Base-by-base conservation (phyloP, 2,888 invertebrate genomes). In the Antitype chi region DNA sequence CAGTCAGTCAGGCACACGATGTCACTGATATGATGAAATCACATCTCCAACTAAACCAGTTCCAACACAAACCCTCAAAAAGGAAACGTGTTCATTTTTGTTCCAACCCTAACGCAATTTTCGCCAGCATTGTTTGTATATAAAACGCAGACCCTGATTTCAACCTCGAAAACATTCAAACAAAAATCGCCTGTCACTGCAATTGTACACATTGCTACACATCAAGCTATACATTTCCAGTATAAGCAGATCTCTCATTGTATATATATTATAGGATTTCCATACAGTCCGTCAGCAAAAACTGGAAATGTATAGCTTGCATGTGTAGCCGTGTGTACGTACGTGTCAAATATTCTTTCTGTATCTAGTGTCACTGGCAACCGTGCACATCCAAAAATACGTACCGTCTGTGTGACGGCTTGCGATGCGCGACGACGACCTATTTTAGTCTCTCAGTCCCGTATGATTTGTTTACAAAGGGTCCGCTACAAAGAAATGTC, bases 391-490 rank as follows among this genome's bases (percentile, higher is more conserved):
- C 92, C 92, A 91, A 92, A 92, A 92, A 92, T 92, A 92, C 88
- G 85, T 88, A 74, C 80, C 74, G 88, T 85, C 88, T 85, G 90
- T 88, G 89, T 88, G 90, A 89, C 85, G 79, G 87, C 85, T 71
- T 82, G 87, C 85, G 83, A 85, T 84, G 85, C 78, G 84, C 87
- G 86, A 86, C 87, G 87, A 81, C 90, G 91, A 89, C 92, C 93
- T 92, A 93, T 92, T 93, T 93, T 85, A 88, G 89, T 82, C 82
- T 70, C 80, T 63, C 70, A 64, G 70, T 78, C 79, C 85, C 77
- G 80, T 87, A 80, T 88, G 89, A 89, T 92, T 91, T 94, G 93
- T 93, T 93, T 92, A 93, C 92, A 91, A 92, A 93, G 91, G 90
- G 87, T 86, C 86, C 77, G 72, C 73, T 82, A 90, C 90, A 90